Percentiles rank a stretch among this genome's conserved stretches.
phyloP scores from a whole-genome alignment of 2,888 invertebrate species.

The Caenorhabditis sp. region DNA sequence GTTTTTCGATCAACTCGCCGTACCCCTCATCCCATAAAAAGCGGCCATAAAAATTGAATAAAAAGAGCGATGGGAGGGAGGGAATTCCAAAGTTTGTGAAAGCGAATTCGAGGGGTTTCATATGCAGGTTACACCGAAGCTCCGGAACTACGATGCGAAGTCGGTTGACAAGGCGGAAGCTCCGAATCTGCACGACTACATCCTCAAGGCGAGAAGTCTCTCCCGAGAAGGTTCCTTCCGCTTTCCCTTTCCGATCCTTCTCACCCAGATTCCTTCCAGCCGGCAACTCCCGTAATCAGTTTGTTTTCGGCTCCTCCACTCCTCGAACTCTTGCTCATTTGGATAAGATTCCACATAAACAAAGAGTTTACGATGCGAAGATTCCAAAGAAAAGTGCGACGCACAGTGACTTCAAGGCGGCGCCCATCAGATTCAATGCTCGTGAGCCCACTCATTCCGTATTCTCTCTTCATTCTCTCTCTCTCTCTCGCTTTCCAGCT shows the following conservation, averaged over 20 bases:
- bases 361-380: constrained; percentile 59
- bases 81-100: too few relatives aligned
- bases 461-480: background rate
- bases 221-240: constrained; percentile 56
- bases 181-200: constrained; percentile 61
- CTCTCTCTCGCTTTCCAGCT: constrained; percentile 13
- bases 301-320: constrained; percentile 75
- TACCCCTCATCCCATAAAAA: background rate
- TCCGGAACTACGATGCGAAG: constrained; percentile 72
- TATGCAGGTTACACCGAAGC: constrained; percentile 61
- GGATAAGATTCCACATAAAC: constrained; percentile 53
- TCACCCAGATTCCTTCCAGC: too few relatives aligned
- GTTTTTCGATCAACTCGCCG: constrained; percentile 20
- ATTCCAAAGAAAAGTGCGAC: constrained; percentile 64
- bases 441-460: constrained; percentile 3
- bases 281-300: constrained; percentile 33
- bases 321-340: constrained; percentile 72
- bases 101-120: too few relatives aligned
- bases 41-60: constrained; percentile 24
- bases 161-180: constrained; percentile 42
- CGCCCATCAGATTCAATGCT: constrained; percentile 47
- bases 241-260: too few relatives aligned
- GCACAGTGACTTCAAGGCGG: constrained; percentile 52
- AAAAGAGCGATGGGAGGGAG: background rate
- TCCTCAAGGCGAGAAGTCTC: constrained; percentile 60